Conservation (phyloP, 2,888 invertebrate genomes). For the Drosophila demipolita region DNA sequence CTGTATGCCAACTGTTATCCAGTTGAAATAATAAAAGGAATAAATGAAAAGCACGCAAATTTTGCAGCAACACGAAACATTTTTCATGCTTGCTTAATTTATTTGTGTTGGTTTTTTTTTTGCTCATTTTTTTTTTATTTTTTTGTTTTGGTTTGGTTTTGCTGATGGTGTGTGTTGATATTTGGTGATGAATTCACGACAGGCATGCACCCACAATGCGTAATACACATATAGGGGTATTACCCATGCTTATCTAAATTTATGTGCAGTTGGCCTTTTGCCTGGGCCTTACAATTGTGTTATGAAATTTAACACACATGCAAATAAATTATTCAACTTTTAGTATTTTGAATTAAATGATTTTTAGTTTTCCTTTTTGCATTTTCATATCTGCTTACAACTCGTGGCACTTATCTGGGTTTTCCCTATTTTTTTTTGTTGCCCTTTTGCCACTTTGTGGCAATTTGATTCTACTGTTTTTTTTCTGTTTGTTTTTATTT, state of each 20-base stretch:
- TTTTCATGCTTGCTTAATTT: conserved; percentile 59
- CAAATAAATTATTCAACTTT: neutral
- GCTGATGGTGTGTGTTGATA: conserved; percentile 63
- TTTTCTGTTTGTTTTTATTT: conserved; percentile 7
- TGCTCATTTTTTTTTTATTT: neutral
- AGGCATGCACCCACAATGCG: conserved; percentile 56
- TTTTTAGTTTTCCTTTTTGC: neutral
- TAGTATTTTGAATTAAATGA: neutral
- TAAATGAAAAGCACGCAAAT: conserved; percentile 61
- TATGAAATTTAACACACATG: neutral
- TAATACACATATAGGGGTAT: conserved; percentile 15
- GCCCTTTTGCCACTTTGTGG: neutral
- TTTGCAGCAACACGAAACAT: conserved; percentile 60
- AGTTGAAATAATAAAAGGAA: conserved; percentile 27
- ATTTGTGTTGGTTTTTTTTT: conserved; percentile 50
- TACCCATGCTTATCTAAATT: conserved; percentile 63
- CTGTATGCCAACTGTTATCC: conserved; percentile 23
- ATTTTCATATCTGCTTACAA: neutral
- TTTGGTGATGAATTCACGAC: conserved; percentile 63
- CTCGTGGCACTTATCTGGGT: conserved; percentile 22
- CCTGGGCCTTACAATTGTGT: neutral
- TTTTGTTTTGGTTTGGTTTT: conserved; percentile 22
- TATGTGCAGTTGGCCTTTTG: conserved; percentile 58
- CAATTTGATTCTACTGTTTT: neutral
- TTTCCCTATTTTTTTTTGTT: neutral